A percentile compares a stretch with the other conserved stretches of the same genome.
These are phyloP conservation scores for Chondrosia reniformis DNA, from an alignment of 37 sponge, comb jelly and placozoan genomes.

Conservation along the genomic window DNA sequence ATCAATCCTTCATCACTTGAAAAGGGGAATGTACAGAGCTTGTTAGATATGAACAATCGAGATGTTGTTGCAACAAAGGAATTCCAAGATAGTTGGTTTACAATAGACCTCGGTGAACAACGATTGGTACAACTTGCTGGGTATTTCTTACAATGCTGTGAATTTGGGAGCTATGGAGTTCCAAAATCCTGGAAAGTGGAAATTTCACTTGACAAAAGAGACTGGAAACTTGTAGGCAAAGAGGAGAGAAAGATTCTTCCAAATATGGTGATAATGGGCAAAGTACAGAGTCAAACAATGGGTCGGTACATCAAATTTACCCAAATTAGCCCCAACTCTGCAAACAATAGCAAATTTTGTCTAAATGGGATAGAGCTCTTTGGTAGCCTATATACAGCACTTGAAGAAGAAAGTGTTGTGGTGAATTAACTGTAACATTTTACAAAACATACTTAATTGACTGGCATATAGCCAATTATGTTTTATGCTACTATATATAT, in stretches of 20 bases:
- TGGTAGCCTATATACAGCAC: slow-evolving; percentile 17
- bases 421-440: too few relatives aligned
- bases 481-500: too few relatives aligned
- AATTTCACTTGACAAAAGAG: not conserved
- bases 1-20: not conserved
- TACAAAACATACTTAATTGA: too few relatives aligned
- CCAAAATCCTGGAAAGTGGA: slow-evolving; percentile 16
- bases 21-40: not conserved
- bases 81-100: not conserved
- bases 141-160: slow-evolving; percentile 13
- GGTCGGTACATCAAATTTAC: slow-evolving; percentile 17
- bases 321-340: not conserved
- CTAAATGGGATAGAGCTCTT: slow-evolving; percentile 27
- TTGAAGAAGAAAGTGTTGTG: not conserved
- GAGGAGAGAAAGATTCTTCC: not conserved
- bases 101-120: slow-evolving; percentile 12
- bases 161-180: not conserved
- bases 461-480: too few relatives aligned
- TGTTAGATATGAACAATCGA: not conserved
- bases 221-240: not conserved
- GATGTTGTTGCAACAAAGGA: not conserved
- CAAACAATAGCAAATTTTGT: slow-evolving; percentile 5
- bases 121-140: slow-evolving; percentile 10
- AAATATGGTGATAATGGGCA: not conserved
- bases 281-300: not conserved